These are phyloP conservation scores for Caenorhabditis sulstoni DNA, from an alignment of 2,888 invertebrate species.

Conservation along the genomic window DNA sequence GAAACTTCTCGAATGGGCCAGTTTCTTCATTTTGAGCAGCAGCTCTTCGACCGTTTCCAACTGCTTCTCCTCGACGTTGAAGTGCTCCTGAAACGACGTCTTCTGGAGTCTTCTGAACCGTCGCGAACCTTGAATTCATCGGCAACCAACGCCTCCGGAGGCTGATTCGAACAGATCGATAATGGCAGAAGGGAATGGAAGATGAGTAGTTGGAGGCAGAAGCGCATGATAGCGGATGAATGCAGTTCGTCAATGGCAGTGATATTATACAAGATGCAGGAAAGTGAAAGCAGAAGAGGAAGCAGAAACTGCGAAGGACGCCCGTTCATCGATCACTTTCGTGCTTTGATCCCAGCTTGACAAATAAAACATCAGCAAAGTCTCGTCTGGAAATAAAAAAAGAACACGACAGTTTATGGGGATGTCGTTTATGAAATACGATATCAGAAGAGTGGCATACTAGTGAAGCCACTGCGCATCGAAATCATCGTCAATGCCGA, in stretches of 20 bases:
- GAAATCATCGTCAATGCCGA: slow-evolving; percentile 8
- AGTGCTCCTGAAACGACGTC: slow-evolving; percentile 57
- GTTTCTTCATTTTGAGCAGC: slow-evolving; percentile 71
- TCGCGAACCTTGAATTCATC: slow-evolving; percentile 33
- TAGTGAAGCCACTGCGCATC: slow-evolving; percentile 20
- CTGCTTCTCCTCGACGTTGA: slow-evolving; percentile 68
- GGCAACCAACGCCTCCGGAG: slow-evolving; percentile 3
- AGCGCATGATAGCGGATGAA: slow-evolving; percentile 11
- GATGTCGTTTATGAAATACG: slow-evolving; percentile 51
- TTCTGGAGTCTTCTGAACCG: too few relatives aligned
- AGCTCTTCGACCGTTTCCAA: slow-evolving; percentile 69
- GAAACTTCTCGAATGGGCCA: slow-evolving; percentile 72
- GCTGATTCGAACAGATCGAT: slow-evolving; percentile 17
- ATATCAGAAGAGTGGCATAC: slow-evolving; percentile 31
- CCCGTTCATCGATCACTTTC: neutral
- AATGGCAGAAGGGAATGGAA: slow-evolving; percentile 9
- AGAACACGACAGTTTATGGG: slow-evolving; percentile 7
- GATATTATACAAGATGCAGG: neutral
- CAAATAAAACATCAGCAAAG: neutral
- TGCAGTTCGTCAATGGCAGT: slow-evolving; percentile 1
- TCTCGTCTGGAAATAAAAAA: neutral
- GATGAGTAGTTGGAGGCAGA: slow-evolving; percentile 15
- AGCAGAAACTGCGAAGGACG: neutral
- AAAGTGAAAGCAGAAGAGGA: slow-evolving; percentile 13
- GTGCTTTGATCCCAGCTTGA: neutral